phyloP scores from a whole-genome alignment of 2,888 invertebrate genomes.

The Didymodactylos carnosus region DNA sequence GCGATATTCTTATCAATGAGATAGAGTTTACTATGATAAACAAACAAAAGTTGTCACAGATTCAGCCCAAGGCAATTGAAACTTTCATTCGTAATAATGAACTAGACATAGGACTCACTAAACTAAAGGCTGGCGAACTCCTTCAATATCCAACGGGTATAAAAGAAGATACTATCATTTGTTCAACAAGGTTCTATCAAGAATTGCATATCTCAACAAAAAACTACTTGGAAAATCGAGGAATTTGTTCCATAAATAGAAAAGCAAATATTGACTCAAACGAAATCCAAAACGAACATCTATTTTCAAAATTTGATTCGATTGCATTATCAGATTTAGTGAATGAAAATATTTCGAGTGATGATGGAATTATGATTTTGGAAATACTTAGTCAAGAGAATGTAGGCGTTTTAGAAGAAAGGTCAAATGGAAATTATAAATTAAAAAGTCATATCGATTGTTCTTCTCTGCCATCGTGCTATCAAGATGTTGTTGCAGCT shows the following conservation, averaged over 20 bases:
- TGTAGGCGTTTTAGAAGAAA: background rate
- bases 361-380: background rate
- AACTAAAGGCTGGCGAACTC: background rate
- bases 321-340: background rate
- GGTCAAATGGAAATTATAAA: background rate
- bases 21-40: background rate
- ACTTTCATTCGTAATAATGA: background rate
- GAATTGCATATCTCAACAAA: background rate
- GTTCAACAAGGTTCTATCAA: background rate
- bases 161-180: background rate
- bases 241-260: background rate
- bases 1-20: background rate
- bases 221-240: background rate
- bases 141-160: background rate
- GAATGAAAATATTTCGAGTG: background rate
- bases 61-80: background rate
- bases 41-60: background rate
- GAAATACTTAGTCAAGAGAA: background rate
- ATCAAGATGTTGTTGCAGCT: background rate
- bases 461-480: background rate
- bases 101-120: background rate
- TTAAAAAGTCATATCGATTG: background rate
- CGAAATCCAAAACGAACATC: background rate
- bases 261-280: background rate
- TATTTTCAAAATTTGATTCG: background rate